Evolutionary conservation across 2,797 vertebrate genomes (phyloP).

Genomic region (Eulemur coronatus): DNA sequence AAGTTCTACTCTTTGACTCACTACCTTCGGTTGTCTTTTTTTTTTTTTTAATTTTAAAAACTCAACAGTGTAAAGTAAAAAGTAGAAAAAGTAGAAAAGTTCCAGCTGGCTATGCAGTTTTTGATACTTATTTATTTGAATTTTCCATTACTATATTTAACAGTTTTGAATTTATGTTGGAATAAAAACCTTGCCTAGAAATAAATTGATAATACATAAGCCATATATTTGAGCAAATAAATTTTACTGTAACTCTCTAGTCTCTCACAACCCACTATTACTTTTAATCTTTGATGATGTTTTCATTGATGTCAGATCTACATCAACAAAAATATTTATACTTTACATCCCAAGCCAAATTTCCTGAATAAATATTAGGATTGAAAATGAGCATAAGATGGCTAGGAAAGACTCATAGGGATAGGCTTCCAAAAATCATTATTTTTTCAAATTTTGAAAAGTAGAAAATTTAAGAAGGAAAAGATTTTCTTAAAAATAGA

Average conservation of each 20-base stretch:
- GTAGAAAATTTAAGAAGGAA: constrained; percentile 20
- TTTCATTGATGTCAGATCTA: constrained; percentile 44
- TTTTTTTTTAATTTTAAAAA: not conserved
- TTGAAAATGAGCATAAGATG: constrained; percentile 49
- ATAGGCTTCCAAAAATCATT: constrained; percentile 44
- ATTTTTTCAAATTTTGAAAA: constrained; percentile 32
- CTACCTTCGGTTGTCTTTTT: not conserved
- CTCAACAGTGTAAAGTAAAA: not conserved
- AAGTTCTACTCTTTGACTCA: constrained; percentile 7
- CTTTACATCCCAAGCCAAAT: constrained; percentile 45
- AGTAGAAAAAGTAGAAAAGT: not conserved
- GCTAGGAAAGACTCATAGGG: constrained; percentile 20
- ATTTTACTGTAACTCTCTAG: not conserved
- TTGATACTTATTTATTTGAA: not conserved
- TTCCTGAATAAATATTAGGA: constrained; percentile 55
- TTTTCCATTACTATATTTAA: constrained; percentile 14
- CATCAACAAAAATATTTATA: constrained; percentile 56
- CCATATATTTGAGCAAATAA: constrained; percentile 12
- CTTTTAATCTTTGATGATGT: constrained; percentile 27
- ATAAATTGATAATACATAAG: constrained; percentile 13
- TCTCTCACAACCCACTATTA: not conserved
- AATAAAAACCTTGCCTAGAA: constrained; percentile 39
- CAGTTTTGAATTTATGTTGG: constrained; percentile 32
- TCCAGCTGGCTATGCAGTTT: constrained; percentile 4
- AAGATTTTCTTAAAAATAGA: constrained; percentile 2